A percentile compares a stretch with the other conserved stretches of the same genome.
These are phyloP conservation scores for Psephotus haematonotus DNA, from an alignment of 2,113 vertebrate species.

Conservation along the genomic window DNA sequence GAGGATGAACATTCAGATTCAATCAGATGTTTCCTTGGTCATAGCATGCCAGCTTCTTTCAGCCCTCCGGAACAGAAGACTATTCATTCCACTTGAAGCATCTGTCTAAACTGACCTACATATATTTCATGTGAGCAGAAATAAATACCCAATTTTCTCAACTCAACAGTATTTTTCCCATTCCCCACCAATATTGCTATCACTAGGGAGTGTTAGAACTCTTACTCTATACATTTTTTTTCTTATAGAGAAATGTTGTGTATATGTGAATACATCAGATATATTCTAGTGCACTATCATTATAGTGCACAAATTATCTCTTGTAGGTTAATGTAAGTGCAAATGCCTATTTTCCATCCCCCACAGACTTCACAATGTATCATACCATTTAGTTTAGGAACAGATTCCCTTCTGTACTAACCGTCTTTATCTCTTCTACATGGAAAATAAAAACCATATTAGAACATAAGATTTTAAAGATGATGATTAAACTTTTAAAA, in stretches of 20 bases:
- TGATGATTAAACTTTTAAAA: neutral
- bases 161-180: neutral
- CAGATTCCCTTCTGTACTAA: neutral
- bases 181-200: neutral
- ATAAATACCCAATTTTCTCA: neutral
- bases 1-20: neutral
- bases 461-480: neutral
- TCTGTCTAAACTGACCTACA: neutral
- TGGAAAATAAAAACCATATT: neutral
- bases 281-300: neutral
- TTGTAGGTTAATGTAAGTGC: neutral
- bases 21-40: neutral
- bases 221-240: neutral
- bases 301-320: neutral
- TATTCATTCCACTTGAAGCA: neutral
- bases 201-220: neutral
- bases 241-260: neutral
- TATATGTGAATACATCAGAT: neutral
- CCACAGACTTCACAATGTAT: neutral
- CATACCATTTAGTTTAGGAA: neutral
- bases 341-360: neutral
- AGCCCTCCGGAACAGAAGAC: neutral
- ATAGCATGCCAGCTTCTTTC: neutral
- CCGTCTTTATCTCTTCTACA: neutral
- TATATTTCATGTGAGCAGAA: neutral